These are phyloP conservation scores for Leiothrix lutea DNA, from an alignment of 2,113 vertebrate genomes.

Conservation along the genomic window DNA sequence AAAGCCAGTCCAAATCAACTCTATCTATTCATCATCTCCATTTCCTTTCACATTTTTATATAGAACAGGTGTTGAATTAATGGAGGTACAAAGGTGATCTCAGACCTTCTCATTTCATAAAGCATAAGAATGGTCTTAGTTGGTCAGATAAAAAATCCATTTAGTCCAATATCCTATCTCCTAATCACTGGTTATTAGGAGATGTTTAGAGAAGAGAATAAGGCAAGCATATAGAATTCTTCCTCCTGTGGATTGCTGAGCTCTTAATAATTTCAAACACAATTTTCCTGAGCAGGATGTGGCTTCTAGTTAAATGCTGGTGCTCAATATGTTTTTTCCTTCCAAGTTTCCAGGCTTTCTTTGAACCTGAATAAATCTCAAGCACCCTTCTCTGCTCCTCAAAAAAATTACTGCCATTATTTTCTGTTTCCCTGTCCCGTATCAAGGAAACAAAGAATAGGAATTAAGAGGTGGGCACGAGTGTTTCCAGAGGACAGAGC, in stretches of 20 bases:
- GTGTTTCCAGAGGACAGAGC: neutral
- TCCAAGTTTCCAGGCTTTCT: neutral
- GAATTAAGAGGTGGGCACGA: neutral
- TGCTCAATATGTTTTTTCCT: neutral
- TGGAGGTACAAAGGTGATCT: neutral
- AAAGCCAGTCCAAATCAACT: constrained; percentile 2
- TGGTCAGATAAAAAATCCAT: neutral
- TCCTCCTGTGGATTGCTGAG: neutral
- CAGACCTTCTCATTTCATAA: neutral
- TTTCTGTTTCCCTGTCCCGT: neutral
- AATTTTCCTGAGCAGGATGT: neutral
- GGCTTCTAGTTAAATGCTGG: neutral
- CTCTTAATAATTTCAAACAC: neutral
- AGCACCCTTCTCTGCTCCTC: neutral
- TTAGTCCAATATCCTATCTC: neutral
- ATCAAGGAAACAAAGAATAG: neutral
- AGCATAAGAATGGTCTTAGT: neutral
- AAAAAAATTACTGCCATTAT: neutral
- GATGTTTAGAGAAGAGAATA: neutral
- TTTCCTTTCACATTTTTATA: neutral
- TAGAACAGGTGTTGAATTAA: neutral
- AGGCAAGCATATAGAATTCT: neutral
- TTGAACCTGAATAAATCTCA: neutral
- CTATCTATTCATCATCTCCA: neutral
- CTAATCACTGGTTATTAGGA: neutral